phyloP scores from a whole-genome alignment of 2,888 invertebrate species.

The Cephus spinipes region DNA sequence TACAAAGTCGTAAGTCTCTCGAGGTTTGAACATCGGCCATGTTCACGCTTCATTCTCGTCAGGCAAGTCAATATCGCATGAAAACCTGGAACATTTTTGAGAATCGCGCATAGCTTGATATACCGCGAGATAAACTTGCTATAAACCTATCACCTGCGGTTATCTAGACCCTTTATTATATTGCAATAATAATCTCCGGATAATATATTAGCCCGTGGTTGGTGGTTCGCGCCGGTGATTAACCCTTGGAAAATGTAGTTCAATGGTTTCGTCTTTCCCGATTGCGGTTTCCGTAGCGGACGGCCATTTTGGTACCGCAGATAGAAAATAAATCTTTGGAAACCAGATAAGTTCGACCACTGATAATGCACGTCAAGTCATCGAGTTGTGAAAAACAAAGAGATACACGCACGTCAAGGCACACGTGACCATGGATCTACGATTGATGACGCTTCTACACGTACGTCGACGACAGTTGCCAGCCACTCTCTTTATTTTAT shows the following conservation, averaged over 20 bases:
- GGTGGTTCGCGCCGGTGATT: slow-evolving; percentile 31
- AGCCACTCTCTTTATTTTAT: neutral
- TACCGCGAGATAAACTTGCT: slow-evolving; percentile 19
- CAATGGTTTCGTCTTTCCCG: slow-evolving; percentile 45
- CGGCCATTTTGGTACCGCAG: slow-evolving; percentile 48
- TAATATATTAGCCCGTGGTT: slow-evolving; percentile 19
- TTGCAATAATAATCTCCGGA: slow-evolving; percentile 21
- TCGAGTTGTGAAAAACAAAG: neutral
- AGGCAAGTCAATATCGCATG: neutral
- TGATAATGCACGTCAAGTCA: neutral
- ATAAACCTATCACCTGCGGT: slow-evolving; percentile 20
- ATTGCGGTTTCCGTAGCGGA: slow-evolving; percentile 37
- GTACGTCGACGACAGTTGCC: neutral
- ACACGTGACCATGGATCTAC: neutral
- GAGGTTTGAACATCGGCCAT: neutral
- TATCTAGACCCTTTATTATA: slow-evolving; percentile 22
- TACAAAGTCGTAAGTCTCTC: neutral
- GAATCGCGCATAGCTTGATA: slow-evolving; percentile 16
- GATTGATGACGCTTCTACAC: neutral
- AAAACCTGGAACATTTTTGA: neutral
- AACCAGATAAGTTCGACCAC: slow-evolving; percentile 27
- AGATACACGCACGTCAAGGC: neutral
- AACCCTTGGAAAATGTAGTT: slow-evolving; percentile 47
- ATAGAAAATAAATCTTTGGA: slow-evolving; percentile 37
- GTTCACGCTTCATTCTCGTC: neutral